Conservation (phyloP, 2,797 vertebrate species). For the Anomalospiza imberbis region DNA sequence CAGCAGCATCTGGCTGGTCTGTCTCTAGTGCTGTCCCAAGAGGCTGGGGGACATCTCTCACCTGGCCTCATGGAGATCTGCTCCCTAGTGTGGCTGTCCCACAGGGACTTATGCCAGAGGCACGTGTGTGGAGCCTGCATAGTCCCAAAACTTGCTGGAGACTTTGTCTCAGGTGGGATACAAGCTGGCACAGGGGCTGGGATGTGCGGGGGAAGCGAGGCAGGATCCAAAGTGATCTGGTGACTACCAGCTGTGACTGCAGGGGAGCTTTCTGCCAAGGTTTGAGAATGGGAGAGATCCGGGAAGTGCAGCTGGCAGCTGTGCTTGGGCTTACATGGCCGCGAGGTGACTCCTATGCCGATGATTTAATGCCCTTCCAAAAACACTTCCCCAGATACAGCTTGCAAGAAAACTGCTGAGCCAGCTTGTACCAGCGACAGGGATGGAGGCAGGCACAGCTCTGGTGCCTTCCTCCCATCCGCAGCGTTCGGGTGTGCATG, state of each 20-base stretch:
- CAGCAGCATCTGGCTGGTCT: neutral
- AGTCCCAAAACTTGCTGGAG: neutral
- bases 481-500: fast-evolving
- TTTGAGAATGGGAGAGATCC: neutral
- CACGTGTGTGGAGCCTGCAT: fast-evolving
- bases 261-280: neutral
- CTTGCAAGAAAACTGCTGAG: neutral
- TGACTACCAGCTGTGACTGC: neutral
- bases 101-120: neutral
- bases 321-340: neutral
- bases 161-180: neutral
- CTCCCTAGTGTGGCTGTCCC: neutral
- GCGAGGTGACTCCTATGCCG: neutral
- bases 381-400: neutral
- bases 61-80: neutral
- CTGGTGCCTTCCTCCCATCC: fast-evolving
- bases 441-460: neutral
- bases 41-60: neutral
- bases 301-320: constrained; percentile 1
- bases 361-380: neutral
- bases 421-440: fast-evolving
- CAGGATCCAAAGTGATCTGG: neutral
- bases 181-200: neutral
- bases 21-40: neutral
- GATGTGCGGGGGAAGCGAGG: fast-evolving